phyloP scores from a whole-genome alignment of 2,113 vertebrate genomes.

The Pollimyrus isidori region DNA sequence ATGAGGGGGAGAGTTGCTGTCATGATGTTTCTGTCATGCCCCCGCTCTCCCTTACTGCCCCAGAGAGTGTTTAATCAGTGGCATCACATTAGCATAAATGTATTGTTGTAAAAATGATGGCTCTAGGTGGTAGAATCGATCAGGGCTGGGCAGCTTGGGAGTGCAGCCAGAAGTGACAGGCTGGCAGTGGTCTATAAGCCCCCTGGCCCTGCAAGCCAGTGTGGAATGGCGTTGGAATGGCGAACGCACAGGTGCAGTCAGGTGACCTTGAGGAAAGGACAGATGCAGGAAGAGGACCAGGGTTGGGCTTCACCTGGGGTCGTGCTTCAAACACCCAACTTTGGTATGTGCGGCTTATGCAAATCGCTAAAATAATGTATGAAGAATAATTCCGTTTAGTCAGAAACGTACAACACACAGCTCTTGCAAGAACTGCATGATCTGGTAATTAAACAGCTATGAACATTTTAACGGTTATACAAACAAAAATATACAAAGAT shows the following conservation, averaged over 20 bases:
- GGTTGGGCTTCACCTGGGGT: not conserved
- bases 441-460: not conserved
- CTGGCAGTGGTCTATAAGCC: not conserved
- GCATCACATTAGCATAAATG: not conserved
- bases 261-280: not conserved
- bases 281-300: not conserved
- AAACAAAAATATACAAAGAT: not conserved
- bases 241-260: not conserved
- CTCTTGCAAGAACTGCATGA: not conserved
- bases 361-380: not conserved
- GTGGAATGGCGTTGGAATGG: not conserved
- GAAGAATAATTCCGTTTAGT: not conserved
- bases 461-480: not conserved
- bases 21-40: not conserved
- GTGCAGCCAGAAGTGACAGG: not conserved
- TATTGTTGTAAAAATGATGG: not conserved
- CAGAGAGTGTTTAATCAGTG: not conserved
- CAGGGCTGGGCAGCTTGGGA: not conserved
- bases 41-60: not conserved
- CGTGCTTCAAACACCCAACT: not conserved
- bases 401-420: not conserved
- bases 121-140: not conserved
- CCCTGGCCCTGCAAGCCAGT: not conserved
- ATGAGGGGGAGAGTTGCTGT: not conserved
- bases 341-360: not conserved